These are phyloP conservation scores for Eolophus roseicapilla DNA, from an alignment of 2,113 vertebrate genomes.

Conservation along the genomic window DNA sequence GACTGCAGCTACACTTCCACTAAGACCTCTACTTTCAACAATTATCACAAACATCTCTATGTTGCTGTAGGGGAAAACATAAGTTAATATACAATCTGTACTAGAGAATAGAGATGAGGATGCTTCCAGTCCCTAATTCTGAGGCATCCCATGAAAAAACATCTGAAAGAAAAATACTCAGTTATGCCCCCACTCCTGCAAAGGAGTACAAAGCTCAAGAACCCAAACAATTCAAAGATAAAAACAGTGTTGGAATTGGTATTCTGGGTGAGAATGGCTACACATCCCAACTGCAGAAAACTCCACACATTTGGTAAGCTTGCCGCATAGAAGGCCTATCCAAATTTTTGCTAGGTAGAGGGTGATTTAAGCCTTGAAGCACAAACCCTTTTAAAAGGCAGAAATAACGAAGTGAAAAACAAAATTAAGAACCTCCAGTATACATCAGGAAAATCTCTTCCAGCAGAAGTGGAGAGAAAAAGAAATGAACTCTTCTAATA, in stretches of 20 bases:
- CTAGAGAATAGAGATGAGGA: background rate
- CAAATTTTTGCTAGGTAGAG: background rate
- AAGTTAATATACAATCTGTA: background rate
- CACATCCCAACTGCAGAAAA: background rate
- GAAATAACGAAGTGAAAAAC: background rate
- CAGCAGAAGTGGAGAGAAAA: background rate
- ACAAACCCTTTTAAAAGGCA: background rate
- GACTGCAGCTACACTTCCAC: background rate
- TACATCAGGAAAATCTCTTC: background rate
- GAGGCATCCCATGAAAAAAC: background rate
- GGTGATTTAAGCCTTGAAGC: background rate
- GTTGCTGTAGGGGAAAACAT: background rate
- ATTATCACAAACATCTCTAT: background rate
- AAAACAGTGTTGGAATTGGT: background rate
- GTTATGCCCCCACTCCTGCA: background rate
- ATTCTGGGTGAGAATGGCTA: background rate
- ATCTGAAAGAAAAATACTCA: background rate
- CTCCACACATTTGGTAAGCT: background rate
- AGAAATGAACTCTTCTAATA: background rate
- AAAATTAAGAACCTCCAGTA: background rate
- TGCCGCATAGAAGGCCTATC: accelerated
- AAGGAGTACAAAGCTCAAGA: background rate
- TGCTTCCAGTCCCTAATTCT: background rate
- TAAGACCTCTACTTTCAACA: background rate
- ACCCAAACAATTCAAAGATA: background rate